These are phyloP conservation scores for Ictalurus punctatus DNA, from an alignment of 2,113 vertebrate species.

Conservation along the genomic window DNA sequence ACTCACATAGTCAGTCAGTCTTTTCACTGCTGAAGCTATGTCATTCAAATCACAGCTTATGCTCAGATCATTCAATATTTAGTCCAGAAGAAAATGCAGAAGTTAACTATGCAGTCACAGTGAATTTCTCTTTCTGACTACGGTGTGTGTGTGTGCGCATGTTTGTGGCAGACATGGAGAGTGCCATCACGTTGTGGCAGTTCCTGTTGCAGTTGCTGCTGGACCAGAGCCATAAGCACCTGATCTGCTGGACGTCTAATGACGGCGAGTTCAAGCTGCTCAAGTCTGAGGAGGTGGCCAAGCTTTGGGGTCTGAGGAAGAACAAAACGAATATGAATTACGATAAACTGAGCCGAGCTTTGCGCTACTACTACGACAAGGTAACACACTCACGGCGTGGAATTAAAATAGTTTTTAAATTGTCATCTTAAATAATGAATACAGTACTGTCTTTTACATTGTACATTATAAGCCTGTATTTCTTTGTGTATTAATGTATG, in stretches of 20 bases:
- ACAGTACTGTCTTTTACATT: neutral
- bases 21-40: neutral
- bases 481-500: neutral
- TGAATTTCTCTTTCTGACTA: neutral
- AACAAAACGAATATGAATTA: constrained; percentile 99
- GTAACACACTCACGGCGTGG: constrained; percentile 6
- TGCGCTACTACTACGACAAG: constrained; percentile 55
- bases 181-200: constrained; percentile 99
- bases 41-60: constrained; percentile 7
- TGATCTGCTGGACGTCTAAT: constrained; percentile 98
- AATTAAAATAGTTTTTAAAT: neutral
- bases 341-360: constrained; percentile 86
- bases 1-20: neutral
- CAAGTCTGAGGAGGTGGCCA: constrained; percentile 97
- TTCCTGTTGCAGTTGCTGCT: constrained; percentile 97
- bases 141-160: neutral
- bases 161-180: constrained; percentile 85
- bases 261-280: constrained; percentile 98
- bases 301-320: constrained; percentile 96
- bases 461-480: neutral
- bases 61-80: neutral
- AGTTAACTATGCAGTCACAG: neutral
- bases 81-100: neutral
- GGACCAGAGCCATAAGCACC: constrained; percentile 94
- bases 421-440: neutral